Base-by-base conservation (phyloP, 2,113 vertebrate species). In the Otis tarda region DNA sequence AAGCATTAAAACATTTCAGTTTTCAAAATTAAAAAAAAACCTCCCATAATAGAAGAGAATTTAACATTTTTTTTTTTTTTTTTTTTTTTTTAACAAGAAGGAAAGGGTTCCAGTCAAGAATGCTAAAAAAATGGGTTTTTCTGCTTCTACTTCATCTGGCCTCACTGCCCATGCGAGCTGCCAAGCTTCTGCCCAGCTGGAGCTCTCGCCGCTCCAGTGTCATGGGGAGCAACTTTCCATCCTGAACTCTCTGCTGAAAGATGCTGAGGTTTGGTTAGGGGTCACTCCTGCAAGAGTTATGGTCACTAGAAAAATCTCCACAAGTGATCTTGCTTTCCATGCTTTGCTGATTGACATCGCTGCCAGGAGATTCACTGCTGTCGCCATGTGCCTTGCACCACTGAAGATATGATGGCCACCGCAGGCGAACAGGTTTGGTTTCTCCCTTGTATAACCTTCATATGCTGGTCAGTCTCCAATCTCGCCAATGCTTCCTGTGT, bases 371-470 rank as follows among this genome's bases (percentile, higher is more conserved):
- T 55, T 74, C 0, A 0, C 49, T 0, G 0, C 41, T 35, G 67
- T 76, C 80, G 56, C 64, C 0, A 0, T 2, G 5, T 12, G 43
- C 1, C 2, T 56, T 65, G 45, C 33, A 30, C 24, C 0, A 1
- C 55, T 67, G 77, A 33, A 49, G 82, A 41, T 0, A 2, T 30
- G 56, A 57, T 0, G 3, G 67, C n/a, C 5, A 0, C 35, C 0
- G 1, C 50, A 41, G 83, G 14, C 3, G 19, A 60, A 22, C n/a
- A 60, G 37, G 28, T 57, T 93, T 87, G 35, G 19, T 41, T 91
- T 64, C 41, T 93, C 35, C 22, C 43, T 75, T 71, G 16, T 23
- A 12, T 18, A 61, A n/a, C 23, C 27, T 83, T 79, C 69, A 13
- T 16, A n/a, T 1, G 1, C 21, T 25, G 45, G 25, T 79, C 89